Conservation (phyloP, 2,888 invertebrate species). For the Geophilus truncorum region DNA sequence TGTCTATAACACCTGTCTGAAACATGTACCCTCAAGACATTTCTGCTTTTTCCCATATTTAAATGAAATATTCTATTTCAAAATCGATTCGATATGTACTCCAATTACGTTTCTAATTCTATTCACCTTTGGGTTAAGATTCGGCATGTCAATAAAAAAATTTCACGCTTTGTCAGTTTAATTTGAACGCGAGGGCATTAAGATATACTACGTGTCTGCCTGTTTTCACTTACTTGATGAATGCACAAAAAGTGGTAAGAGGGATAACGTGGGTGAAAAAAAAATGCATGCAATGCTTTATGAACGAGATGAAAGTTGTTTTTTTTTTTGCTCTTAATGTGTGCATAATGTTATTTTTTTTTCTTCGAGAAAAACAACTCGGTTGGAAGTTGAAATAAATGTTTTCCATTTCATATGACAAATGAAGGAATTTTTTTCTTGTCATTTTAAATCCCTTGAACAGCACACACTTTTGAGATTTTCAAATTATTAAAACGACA, state of each 20-base stretch:
- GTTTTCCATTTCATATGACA: slow-evolving; percentile 1
- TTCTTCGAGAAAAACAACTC: not conserved
- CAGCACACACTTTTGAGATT: not conserved
- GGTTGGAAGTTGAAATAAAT: not conserved
- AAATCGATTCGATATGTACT: not conserved
- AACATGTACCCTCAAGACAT: not conserved
- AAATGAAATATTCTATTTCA: not conserved
- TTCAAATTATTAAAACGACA: not conserved
- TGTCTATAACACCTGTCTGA: not conserved
- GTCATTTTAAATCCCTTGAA: not conserved
- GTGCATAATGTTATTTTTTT: not conserved
- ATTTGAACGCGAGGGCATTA: not conserved
- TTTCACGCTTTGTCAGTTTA: not conserved
- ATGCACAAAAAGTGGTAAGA: no score
- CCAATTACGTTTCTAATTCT: not conserved
- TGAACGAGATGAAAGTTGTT: not conserved
- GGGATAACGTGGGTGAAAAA: no score
- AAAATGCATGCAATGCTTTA: not conserved
- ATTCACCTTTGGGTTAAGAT: not conserved
- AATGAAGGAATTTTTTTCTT: not conserved
- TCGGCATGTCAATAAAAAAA: not conserved
- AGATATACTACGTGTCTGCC: not conserved
- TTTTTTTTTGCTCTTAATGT: not conserved
- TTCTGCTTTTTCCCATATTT: not conserved
- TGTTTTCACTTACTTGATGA: not conserved